These are phyloP conservation scores for Agelastica alni DNA, from an alignment of 2,888 invertebrate genomes.

Conservation along the genomic window DNA sequence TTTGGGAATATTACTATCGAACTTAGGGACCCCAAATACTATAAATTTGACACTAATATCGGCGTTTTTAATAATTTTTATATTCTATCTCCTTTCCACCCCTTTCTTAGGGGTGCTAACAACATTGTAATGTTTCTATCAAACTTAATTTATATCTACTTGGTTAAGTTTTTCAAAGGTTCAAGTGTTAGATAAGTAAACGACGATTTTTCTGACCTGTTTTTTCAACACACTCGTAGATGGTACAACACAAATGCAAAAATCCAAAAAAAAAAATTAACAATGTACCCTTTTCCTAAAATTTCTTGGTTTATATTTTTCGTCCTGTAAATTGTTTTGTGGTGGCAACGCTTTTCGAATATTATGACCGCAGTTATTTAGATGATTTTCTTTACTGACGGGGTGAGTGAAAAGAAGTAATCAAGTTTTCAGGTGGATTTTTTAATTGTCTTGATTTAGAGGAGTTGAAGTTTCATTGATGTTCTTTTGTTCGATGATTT, in stretches of 20 bases:
- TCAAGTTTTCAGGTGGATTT: constrained; percentile 46
- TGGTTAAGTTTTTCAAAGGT: too few species aligned
- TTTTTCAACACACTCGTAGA: not conserved
- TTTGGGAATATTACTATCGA: too few species aligned
- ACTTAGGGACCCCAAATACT: too few species aligned
- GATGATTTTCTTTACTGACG: constrained; percentile 5
- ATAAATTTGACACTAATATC: too few species aligned
- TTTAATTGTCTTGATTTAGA: constrained; percentile 38
- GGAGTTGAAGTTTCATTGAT: constrained; percentile 28
- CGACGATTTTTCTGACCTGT: too few species aligned
- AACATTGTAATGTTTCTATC: too few species aligned
- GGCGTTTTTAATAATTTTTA: too few species aligned
- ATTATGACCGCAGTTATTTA: not conserved
- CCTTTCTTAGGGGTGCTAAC: too few species aligned
- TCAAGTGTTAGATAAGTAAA: too few species aligned
- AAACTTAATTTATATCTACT: too few species aligned
- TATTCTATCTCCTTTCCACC: too few species aligned
- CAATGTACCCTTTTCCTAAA: not conserved
- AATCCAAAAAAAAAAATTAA: not conserved
- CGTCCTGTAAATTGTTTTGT: too few species aligned
- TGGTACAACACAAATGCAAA: not conserved
- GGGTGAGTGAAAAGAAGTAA: constrained; percentile 47
- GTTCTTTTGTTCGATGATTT: constrained; percentile 37
- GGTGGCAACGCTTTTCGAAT: constrained; percentile 3
- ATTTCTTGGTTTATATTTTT: not conserved